Evolutionary conservation across 2,888 invertebrate species (phyloP), one percentile per base, ranked within the genome.

Genomic region (Pinctada fucata): DNA sequence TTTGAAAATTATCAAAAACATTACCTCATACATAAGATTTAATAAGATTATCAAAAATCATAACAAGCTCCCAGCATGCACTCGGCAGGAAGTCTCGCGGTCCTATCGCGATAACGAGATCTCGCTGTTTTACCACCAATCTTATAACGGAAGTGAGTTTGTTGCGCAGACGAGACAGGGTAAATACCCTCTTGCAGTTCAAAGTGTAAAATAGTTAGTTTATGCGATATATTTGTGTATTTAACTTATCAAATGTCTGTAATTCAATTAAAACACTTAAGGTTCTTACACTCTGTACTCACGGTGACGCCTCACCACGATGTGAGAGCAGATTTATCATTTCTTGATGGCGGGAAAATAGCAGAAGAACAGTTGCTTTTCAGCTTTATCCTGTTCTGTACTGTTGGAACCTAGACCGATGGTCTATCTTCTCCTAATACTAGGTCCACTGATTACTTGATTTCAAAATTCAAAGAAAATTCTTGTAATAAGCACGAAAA

Each of bases 201-300:
- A 74, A 74, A 74, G 74, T 74, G 66, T 66, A 66, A 66, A 52
- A 74, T 16, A 63, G 58, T 65, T 74, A 66, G 65, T 74, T 49
- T 65, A 50, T 66, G 63, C 50, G 58, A 66, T 50, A 51, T 50
- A 16, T 31, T 49, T 66, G 49, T 66, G 65, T 66, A 65, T 74
- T 66, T 74, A 51, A 74, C 50, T 74, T 65, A 74, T 74, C 74
- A 45, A 66, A 50, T 74, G 74, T 74, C 74, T 74, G 65, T 45
- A 47, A 65, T 65, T 74, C 66, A 74, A 74, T 74, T 74, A 74
- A 16, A 50, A 74, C 63, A 74, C 74, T 74, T 74, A 6, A 66
- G 74, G 48, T 65, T 74, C 74, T 74, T 66, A 74, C 74, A 74
- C 74, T 74, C 66, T 66, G 13, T 49, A 48, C 47, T 50, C 31